A percentile compares a stretch with the other conserved stretches of the same genome.
Conservation (phyloP, 2,888 invertebrate species). For the Iselma pallidipennis region DNA sequence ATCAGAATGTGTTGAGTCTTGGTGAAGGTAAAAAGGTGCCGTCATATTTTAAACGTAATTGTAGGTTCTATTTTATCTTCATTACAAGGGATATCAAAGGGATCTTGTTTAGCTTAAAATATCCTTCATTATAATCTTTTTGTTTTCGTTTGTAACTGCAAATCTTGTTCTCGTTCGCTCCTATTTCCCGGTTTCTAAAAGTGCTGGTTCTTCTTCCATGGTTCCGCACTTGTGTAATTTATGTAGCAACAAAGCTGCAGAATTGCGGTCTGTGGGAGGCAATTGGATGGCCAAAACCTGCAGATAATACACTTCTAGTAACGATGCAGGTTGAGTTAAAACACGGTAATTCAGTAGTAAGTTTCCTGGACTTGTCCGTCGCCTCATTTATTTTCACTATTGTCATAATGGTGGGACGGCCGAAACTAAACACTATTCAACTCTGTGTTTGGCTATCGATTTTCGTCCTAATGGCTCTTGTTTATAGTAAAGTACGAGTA, state of each 20-base stretch:
- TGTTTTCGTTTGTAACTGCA: background rate
- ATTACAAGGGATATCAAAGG: background rate
- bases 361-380: slow-evolving; percentile 33
- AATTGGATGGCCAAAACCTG: slow-evolving; percentile 56
- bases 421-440: slow-evolving; percentile 32
- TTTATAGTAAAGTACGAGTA: background rate
- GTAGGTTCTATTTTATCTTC: background rate
- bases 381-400: slow-evolving; percentile 34
- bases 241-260: slow-evolving; percentile 56
- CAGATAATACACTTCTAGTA: slow-evolving; percentile 44
- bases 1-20: no score
- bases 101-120: slow-evolving; percentile 4
- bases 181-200: background rate
- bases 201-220: background rate
- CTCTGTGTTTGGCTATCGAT: slow-evolving; percentile 21
- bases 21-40: background rate
- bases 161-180: background rate
- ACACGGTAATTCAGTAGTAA: slow-evolving; percentile 47
- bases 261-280: slow-evolving; percentile 47
- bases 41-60: background rate
- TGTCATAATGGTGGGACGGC: slow-evolving; percentile 34
- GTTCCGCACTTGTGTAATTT: slow-evolving; percentile 39
- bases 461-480: slow-evolving; percentile 3
- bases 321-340: slow-evolving; percentile 47
- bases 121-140: background rate